Conservation (phyloP, 2,113 vertebrate genomes). For the Hoplias malabaricus region DNA sequence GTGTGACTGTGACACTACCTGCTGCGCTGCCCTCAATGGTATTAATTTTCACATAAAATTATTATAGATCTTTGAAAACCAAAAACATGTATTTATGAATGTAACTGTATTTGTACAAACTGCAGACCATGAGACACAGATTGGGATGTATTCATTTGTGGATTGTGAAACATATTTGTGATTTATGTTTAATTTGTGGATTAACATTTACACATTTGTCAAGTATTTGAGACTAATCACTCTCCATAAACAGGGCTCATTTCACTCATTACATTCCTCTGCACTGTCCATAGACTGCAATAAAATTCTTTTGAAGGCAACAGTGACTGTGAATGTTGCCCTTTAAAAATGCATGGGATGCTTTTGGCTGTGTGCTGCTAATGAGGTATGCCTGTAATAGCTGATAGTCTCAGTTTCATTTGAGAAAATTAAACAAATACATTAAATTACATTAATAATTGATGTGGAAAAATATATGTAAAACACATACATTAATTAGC, state of each 20-base stretch:
- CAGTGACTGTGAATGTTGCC: conserved; percentile 56
- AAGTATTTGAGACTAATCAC: too few species aligned
- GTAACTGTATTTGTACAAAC: too few species aligned
- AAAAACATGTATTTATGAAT: too few species aligned
- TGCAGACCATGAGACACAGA: too few species aligned
- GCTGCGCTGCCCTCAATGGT: too few species aligned
- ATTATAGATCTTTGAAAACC: too few species aligned
- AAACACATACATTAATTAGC: conserved; percentile 75
- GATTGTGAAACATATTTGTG: too few species aligned
- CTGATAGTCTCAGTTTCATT: conserved; percentile 68
- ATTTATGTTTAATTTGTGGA: too few species aligned
- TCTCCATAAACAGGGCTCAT: neutral
- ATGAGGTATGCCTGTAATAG: conserved; percentile 73
- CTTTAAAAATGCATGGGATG: conserved; percentile 73
- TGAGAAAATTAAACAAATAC: conserved; percentile 67
- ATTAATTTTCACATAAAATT: too few species aligned
- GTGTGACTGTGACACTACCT: too few species aligned
- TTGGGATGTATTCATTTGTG: too few species aligned
- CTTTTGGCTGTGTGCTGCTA: conserved; percentile 70
- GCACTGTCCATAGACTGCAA: neutral
- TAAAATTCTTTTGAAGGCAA: conserved; percentile 10
- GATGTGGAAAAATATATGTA: conserved; percentile 77
- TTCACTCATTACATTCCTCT: conserved; percentile 2
- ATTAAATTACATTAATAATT: conserved; percentile 74
- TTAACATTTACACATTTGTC: too few species aligned